These are phyloP conservation scores for Orthosia gothica DNA, from an alignment of 2,888 invertebrate species.

Conservation along the genomic window DNA sequence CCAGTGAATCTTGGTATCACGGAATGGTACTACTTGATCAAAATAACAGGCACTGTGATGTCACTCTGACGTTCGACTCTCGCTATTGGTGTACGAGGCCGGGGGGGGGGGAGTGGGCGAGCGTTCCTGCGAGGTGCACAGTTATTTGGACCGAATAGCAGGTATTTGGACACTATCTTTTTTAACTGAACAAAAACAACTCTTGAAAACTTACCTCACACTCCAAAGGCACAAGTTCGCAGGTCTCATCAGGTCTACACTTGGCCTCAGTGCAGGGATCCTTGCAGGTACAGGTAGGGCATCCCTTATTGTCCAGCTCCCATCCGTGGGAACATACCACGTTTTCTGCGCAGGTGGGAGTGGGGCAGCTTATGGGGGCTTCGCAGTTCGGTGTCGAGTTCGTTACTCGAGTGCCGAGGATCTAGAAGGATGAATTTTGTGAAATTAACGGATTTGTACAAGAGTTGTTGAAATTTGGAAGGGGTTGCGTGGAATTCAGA, in stretches of 20 bases:
- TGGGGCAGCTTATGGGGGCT: constrained; percentile 79
- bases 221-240: constrained; percentile 86
- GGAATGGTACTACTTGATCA: too few relatives aligned
- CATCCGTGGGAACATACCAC: constrained; percentile 82
- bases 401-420: constrained; percentile 93
- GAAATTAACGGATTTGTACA: not conserved
- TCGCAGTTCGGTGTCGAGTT: constrained; percentile 90
- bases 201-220: constrained; percentile 79
- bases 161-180: too few relatives aligned
- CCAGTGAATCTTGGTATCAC: too few relatives aligned
- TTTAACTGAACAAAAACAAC: too few relatives aligned
- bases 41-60: too few relatives aligned
- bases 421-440: constrained; percentile 66
- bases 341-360: constrained; percentile 77
- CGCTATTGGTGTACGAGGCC: too few relatives aligned
- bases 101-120: too few relatives aligned
- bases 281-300: constrained; percentile 94
- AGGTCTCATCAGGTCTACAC: constrained; percentile 92
- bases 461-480: not conserved
- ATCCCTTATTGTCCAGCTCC: constrained; percentile 91
- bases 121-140: too few relatives aligned
- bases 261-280: constrained; percentile 95
- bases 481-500: too few relatives aligned
- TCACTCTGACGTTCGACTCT: too few relatives aligned
- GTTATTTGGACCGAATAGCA: too few relatives aligned